Conservation (phyloP, 2,797 vertebrate species). For the Prionace glauca region DNA sequence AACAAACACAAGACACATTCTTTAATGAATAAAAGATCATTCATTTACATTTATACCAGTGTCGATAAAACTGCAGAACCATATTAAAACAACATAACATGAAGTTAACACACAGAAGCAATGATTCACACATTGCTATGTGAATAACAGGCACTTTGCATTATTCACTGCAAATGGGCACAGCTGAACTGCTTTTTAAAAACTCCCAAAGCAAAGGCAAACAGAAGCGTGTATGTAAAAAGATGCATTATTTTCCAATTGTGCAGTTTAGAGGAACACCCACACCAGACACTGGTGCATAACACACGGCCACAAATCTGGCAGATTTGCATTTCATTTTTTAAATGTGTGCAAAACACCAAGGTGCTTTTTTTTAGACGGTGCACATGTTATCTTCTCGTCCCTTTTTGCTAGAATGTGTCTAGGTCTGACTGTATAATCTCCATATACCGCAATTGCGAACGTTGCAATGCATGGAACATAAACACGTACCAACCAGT, state of each 20-base stretch:
- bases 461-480: slow-evolving; percentile 40
- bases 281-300: background rate
- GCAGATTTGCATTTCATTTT: background rate
- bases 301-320: background rate
- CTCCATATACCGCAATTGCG: background rate
- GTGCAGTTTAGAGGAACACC: background rate
- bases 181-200: background rate
- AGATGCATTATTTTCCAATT: background rate
- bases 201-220: background rate
- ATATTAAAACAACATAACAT: slow-evolving; percentile 3
- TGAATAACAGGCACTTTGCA: background rate
- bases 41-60: background rate
- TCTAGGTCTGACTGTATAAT: background rate
- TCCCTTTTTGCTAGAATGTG: background rate
- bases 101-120: background rate
- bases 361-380: background rate
- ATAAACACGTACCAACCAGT: slow-evolving; percentile 44
- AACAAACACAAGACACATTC: background rate
- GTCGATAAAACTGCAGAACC: slow-evolving; percentile 15
- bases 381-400: background rate
- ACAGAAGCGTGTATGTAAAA: background rate
- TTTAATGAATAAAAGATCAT: slow-evolving; percentile 20
- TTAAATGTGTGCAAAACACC: background rate
- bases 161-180: background rate
- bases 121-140: background rate